Evolutionary conservation across 2,888 invertebrate genomes (phyloP), one percentile per base, ranked within the genome.

Genomic region (Stegana nigrithorax): DNA sequence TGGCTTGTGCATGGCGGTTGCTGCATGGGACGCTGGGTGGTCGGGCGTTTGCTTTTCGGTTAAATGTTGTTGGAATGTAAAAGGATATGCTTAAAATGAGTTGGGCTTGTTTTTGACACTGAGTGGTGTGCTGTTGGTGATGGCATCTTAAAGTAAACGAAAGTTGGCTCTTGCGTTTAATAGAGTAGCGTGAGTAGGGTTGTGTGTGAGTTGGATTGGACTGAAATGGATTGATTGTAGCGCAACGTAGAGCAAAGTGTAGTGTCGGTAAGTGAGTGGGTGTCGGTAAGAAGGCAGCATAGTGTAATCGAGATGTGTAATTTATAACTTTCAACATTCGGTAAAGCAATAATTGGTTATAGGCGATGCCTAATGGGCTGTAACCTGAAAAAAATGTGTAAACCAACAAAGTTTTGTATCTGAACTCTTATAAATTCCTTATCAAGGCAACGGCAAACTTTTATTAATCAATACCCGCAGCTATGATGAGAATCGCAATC

Each of bases 401-500:
- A n/a, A 36, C 4, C 14, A n/a, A 36, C 10, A 36, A 36, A 10
- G 36, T 17, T 39, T 39, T n/a, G 29, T 14, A n/a, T n/a, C 39
- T 39, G 17, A 36, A 36, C 36, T 55, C 32, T 36, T 19, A 14
- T 19, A n/a, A n/a, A n/a, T n/a, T n/a, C n/a, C n/a, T n/a, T n/a
- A n/a, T n/a, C n/a, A n/a, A n/a, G n/a, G n/a, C n/a, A n/a, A n/a
- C n/a, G n/a, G n/a, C n/a, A n/a, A n/a, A n/a, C n/a, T n/a, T n/a
- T n/a, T n/a, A n/a, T n/a, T n/a, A n/a, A n/a, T n/a, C n/a, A n/a
- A n/a, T 29, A 4, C 14, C 17, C 17, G 2, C 39, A 85, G 87
- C 23, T 89, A 85, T 73, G 81, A 86, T 51, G 80, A 83, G 64
- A 87, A 88, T 50, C 87, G 86, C 67, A 78, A 78, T n/a, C 87